These are phyloP conservation scores for Hippasteria phrygiana DNA, from an alignment of 53 echinoderm and acorn worm genomes.

Conservation along the genomic window DNA sequence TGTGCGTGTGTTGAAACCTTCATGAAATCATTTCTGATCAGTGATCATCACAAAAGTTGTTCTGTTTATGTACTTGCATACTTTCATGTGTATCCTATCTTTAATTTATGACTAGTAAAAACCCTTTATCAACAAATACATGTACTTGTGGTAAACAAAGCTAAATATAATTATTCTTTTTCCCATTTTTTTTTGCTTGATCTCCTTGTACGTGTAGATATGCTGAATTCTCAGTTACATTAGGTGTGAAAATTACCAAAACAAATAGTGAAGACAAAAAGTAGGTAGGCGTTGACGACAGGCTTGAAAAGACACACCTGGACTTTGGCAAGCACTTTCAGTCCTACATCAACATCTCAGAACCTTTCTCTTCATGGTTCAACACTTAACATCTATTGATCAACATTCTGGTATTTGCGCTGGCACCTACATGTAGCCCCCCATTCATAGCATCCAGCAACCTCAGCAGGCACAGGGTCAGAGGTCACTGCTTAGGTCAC, in stretches of 20 bases:
- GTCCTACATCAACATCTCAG: not conserved
- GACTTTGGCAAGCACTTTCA: not conserved
- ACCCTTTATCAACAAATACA: too few species aligned
- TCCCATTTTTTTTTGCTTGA: too few species aligned
- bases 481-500: slow-evolving; percentile 40
- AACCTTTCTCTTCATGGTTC: not conserved
- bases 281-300: not conserved
- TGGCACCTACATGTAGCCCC: not conserved
- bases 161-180: too few species aligned
- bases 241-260: not conserved
- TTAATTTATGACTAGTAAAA: too few species aligned
- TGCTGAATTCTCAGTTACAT: too few species aligned
- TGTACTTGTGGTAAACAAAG: too few species aligned
- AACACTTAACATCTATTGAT: not conserved
- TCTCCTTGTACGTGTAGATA: too few species aligned
- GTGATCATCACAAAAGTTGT: too few species aligned
- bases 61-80: too few species aligned
- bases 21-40: too few species aligned
- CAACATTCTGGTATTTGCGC: not conserved
- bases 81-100: too few species aligned
- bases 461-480: slow-evolving; percentile 6
- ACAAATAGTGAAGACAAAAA: not conserved
- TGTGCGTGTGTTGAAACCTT: too few species aligned
- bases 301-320: slow-evolving; percentile 41
- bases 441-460: slow-evolving; percentile 27